phyloP scores from a whole-genome alignment of 2,797 vertebrate genomes.

The Muscicapa striata region DNA sequence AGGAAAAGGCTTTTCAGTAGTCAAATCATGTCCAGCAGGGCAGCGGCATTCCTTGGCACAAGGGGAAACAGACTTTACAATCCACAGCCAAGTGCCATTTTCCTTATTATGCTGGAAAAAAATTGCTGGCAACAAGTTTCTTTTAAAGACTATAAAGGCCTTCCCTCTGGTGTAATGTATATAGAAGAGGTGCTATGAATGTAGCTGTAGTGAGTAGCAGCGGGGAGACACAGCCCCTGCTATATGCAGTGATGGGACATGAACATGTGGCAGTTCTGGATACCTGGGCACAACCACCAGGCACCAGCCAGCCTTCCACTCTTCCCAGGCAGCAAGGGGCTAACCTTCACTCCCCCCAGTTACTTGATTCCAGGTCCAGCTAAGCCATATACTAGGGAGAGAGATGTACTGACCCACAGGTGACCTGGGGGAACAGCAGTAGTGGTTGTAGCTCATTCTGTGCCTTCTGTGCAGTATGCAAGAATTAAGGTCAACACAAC shows the following conservation, averaged over 20 bases:
- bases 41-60: not conserved
- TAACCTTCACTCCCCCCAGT: not conserved
- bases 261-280: not conserved
- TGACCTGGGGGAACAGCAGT: accelerated
- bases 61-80: not conserved
- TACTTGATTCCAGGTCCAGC: not conserved
- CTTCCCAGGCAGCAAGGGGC: not conserved
- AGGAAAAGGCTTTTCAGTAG: not conserved
- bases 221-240: accelerated
- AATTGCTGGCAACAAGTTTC: accelerated
- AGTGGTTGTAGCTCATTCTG: not conserved
- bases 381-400: not conserved
- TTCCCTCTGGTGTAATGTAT: not conserved
- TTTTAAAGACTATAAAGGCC: not conserved
- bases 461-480: not conserved
- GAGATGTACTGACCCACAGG: not conserved
- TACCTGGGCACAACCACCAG: not conserved
- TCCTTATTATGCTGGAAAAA: not conserved
- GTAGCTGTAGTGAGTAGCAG: not conserved
- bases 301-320: not conserved
- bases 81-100: not conserved
- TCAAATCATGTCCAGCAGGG: not conserved
- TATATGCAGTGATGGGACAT: not conserved
- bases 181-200: not conserved
- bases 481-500: not conserved